A percentile compares a stretch with the other conserved stretches of the same genome.
phyloP scores from a whole-genome alignment of 2,113 vertebrate species.

The Psittacus erithacus region DNA sequence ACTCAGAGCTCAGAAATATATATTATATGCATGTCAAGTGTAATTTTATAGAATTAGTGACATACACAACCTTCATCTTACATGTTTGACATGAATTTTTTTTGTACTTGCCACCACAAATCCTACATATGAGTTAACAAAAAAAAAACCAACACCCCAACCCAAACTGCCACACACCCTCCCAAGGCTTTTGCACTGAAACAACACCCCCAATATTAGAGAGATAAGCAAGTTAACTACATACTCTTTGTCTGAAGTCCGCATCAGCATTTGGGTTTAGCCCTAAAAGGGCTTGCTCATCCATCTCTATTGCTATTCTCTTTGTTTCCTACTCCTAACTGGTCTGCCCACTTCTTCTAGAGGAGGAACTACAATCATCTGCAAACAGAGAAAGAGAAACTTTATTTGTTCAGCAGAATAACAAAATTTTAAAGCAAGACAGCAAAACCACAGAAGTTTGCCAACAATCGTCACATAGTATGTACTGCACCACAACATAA shows the following conservation, averaged over 20 bases:
- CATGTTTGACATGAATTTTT: neutral
- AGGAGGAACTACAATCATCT: constrained; percentile 83
- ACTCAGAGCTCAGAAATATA: neutral
- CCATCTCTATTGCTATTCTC: constrained; percentile 86
- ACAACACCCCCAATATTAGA: neutral
- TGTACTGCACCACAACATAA: neutral
- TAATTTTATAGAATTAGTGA: neutral
- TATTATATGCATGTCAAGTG: neutral
- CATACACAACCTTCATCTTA: neutral
- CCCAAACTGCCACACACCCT: neutral
- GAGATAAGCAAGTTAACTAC: constrained; percentile 14
- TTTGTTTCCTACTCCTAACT: constrained; percentile 78
- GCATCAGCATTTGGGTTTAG: constrained; percentile 96
- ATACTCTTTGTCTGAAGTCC: constrained; percentile 92
- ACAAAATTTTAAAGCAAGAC: neutral
- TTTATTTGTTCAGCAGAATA: constrained; percentile 29
- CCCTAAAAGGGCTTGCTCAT: constrained; percentile 97
- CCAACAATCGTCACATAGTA: neutral
- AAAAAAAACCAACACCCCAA: neutral
- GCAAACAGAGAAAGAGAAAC: constrained; percentile 48
- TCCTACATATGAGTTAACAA: neutral
- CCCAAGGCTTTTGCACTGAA: neutral
- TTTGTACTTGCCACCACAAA: neutral
- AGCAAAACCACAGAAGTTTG: neutral
- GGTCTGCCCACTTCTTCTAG: constrained; percentile 76